Conservation (phyloP, 2,113 vertebrate genomes). For the Forbesichthys agassizii region DNA sequence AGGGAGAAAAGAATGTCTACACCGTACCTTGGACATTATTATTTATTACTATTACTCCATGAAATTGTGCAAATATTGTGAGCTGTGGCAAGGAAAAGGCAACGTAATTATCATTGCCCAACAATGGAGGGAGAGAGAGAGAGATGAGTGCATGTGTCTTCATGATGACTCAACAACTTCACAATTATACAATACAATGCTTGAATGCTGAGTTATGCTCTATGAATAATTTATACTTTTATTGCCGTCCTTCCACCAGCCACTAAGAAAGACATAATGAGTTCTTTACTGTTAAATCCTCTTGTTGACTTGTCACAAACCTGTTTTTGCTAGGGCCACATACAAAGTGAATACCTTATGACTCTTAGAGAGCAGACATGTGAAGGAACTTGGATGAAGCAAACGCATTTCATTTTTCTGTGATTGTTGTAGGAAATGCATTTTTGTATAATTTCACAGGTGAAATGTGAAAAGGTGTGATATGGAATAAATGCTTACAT, state of each 20-base stretch:
- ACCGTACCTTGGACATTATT: slow-evolving; percentile 11
- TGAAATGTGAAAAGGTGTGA: too few species aligned
- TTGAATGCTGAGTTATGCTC: slow-evolving; percentile 41
- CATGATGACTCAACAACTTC: slow-evolving; percentile 45
- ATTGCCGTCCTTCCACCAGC: too few species aligned
- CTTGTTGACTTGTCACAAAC: slow-evolving; percentile 18
- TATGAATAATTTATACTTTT: slow-evolving; percentile 24
- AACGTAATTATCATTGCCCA: slow-evolving; percentile 34
- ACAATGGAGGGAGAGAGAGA: slow-evolving; percentile 20
- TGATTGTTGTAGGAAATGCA: slow-evolving; percentile 40
- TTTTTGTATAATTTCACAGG: slow-evolving; percentile 5
- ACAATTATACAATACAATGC: slow-evolving; percentile 37
- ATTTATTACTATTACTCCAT: slow-evolving; percentile 13
- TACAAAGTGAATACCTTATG: too few species aligned
- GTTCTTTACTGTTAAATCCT: slow-evolving; percentile 39
- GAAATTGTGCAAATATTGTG: slow-evolving; percentile 36
- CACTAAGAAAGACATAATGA: not conserved
- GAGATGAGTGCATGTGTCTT: slow-evolving; percentile 11
- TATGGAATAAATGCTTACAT: too few species aligned
- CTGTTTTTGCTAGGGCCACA: too few species aligned
- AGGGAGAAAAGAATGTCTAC: slow-evolving; percentile 4
- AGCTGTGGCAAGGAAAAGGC: slow-evolving; percentile 45
- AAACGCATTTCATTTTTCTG: slow-evolving; percentile 47
- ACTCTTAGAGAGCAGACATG: slow-evolving; percentile 22
- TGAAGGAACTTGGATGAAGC: slow-evolving; percentile 26